Base-by-base conservation (phyloP, 2,888 invertebrate genomes). In the Camponotus fellah region DNA sequence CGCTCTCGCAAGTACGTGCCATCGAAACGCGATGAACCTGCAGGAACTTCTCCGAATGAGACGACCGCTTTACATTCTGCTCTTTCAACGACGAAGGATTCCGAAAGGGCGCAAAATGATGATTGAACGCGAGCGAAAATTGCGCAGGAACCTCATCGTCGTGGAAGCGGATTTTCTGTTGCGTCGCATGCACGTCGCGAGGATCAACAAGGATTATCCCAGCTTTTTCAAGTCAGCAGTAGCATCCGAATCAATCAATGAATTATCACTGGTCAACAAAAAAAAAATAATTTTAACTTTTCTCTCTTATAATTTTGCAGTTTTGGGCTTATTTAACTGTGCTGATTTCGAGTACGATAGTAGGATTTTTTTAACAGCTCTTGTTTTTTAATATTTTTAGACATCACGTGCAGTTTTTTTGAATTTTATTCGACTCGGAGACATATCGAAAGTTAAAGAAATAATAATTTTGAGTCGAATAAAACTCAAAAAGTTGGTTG, bases 11-110 rank as follows among this genome's bases (percentile, higher is more conserved):
- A 90, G 91, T 46, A 90, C 91, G 8, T 95, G 95, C 62, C 93
- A 93, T 58, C 92, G 91, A 69, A 94, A 93, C n/a, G 89, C 95
- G 1, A 88, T 90, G 12, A 93, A 93, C 62, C 94, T 95, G 80
- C 95, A 95, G 89, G 94, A 95, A 85, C 91, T 95, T 10, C 87
- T 96, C 5, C 93, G 95, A 40, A 94, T 94, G 2, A 91, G 95
- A 12, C 92, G 94, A 81, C 96, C 96, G 0, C 94, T 95, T 68
- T 96, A 96, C 88, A 94, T 94, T 62, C 94, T 95, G 17, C 94
- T 95, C 83, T 95, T 92, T 9, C 66, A 93, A 76, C 93, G 93
- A 82, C 94, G 94, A 85, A 91, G 91, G 0, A 88, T 93, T 1
- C 91, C 95, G 1, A 91, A 92, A 0, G 94, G 94, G 3, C 92